Conservation (phyloP, 92 coral and sea anemone species). For the Hydrozoanthus gracilis region DNA sequence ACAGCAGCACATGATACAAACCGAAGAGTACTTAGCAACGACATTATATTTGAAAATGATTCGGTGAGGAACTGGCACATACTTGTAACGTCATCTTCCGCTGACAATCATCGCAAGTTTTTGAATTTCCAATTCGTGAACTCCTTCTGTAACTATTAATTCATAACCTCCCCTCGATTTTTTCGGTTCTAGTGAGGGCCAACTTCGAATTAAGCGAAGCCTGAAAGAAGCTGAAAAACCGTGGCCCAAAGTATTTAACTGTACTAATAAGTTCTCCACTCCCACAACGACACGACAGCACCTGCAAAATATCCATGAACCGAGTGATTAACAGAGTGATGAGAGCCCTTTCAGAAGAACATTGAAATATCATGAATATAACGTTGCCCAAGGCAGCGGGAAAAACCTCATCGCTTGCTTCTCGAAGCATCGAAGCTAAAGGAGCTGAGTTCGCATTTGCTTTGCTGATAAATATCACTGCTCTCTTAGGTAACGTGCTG, state of each 20-base stretch:
- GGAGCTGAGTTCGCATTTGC: slow-evolving; percentile 9
- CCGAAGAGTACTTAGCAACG: slow-evolving; percentile 11
- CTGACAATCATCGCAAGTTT: not conserved
- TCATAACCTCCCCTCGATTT: not conserved
- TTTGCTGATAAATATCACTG: slow-evolving; percentile 4
- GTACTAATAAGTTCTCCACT: not conserved
- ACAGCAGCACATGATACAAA: not conserved
- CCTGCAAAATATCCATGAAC: not conserved
- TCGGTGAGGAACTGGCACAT: not conserved
- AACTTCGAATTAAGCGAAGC: not conserved
- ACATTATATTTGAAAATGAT: not conserved
- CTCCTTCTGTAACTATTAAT: not conserved
- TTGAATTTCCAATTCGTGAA: not conserved
- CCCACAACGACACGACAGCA: not conserved
- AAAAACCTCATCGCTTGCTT: slow-evolving; percentile 1
- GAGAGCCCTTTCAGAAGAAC: not conserved
- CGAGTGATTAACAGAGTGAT: no score
- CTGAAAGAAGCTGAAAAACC: not conserved
- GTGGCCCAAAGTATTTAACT: not conserved
- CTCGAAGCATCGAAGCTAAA: slow-evolving; percentile 22
- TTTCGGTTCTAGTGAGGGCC: not conserved
- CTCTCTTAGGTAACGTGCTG: slow-evolving; percentile 24
- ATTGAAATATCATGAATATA: not conserved
- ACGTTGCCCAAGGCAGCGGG: not conserved
- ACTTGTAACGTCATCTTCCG: slow-evolving; percentile 3